Evolutionary conservation across 2,113 vertebrate genomes (phyloP).

Genomic region (Pelecanoides urinatrix): DNA sequence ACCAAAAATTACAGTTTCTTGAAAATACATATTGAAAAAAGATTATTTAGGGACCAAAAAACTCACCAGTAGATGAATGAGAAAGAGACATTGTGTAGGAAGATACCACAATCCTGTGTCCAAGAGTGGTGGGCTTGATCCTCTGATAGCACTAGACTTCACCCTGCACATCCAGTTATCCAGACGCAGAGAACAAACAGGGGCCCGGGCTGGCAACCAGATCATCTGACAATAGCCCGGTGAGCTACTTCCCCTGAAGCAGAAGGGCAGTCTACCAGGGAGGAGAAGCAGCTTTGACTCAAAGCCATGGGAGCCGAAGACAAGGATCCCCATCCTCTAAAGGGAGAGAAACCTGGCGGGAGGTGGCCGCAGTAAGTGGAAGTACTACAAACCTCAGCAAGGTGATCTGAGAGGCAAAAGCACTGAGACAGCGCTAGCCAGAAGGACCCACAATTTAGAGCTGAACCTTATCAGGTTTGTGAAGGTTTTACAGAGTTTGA

Average conservation of each 20-base stretch:
- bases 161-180: neutral
- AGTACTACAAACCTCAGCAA: neutral
- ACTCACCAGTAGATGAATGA: neutral
- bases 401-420: neutral
- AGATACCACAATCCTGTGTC: neutral
- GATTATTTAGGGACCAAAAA: neutral
- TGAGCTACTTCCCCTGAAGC: neutral
- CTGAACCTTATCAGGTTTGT: neutral
- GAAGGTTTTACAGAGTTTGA: neutral
- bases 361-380: neutral
- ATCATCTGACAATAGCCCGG: neutral
- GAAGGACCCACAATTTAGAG: neutral
- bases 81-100: neutral
- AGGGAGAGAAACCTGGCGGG: accelerated
- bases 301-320: neutral
- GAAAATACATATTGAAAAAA: neutral
- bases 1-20: neutral
- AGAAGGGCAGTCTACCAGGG: neutral
- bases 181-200: neutral
- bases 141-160: neutral
- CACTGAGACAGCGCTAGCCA: neutral
- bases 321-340: neutral
- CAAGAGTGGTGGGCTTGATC: neutral
- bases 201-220: neutral
- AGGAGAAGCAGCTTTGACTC: neutral